Percentiles rank a stretch among this genome's conserved stretches.
These are phyloP conservation scores for Mystacides longicornis DNA, from an alignment of 2,888 invertebrate genomes.

Conservation along the genomic window DNA sequence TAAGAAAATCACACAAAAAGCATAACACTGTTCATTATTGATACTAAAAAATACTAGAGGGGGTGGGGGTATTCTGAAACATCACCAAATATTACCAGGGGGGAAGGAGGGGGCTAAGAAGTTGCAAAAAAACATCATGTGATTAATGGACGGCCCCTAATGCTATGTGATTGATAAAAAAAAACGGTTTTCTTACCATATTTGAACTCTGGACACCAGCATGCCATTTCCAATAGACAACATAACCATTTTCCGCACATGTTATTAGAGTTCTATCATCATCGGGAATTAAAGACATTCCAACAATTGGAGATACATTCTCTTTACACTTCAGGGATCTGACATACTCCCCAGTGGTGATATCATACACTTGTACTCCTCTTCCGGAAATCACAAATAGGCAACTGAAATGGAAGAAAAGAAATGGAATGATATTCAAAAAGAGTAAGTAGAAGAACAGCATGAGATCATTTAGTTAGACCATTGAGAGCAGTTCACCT, in stretches of 20 bases:
- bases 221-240: conserved; percentile 46
- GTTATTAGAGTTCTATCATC: conserved; percentile 43
- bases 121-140: no score
- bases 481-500: no score
- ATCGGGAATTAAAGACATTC: conserved; percentile 39
- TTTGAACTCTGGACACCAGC: conserved; percentile 44
- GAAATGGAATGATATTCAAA: no score
- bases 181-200: conserved; percentile 30
- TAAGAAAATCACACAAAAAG: no score
- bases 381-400: conserved; percentile 43
- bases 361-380: conserved; percentile 41
- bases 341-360: conserved; percentile 41
- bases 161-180: background rate
- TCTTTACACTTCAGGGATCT: conserved; percentile 40
- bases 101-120: no score
- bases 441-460: no score
- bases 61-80: no score
- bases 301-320: conserved; percentile 34
- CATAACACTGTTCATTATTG: no score
- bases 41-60: no score
- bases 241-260: conserved; percentile 37
- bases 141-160: no score
- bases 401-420: conserved; percentile 33
- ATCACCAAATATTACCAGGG: no score
- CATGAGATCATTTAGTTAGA: no score